Conservation (phyloP, 53 echinoderm and acorn worm species). For the Holothuria leucospilota region DNA sequence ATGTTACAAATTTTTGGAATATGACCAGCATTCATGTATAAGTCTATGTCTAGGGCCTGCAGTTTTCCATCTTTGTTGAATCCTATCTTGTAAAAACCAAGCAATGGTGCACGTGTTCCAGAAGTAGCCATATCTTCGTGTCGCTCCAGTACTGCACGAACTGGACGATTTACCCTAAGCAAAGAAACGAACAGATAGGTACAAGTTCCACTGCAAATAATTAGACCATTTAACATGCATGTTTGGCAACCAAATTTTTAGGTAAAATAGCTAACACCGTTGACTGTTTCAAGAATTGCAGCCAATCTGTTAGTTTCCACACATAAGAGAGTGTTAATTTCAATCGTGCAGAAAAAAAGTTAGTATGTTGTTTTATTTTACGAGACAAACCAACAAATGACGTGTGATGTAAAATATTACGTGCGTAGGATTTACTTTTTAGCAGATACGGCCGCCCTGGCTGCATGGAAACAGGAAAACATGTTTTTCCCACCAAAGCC, state of each 20-base stretch:
- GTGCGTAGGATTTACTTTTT: constrained; percentile 61
- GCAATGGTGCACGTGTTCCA: constrained; percentile 75
- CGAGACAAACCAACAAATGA: too few relatives aligned
- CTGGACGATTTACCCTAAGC: constrained; percentile 71
- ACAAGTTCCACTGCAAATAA: background rate
- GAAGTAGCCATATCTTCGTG: constrained; percentile 86
- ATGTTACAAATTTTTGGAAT: background rate
- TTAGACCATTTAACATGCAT: too few relatives aligned
- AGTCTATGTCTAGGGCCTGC: constrained; percentile 68
- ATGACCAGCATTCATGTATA: constrained; percentile 73
- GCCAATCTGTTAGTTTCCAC: too few relatives aligned
- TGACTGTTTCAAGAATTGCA: too few relatives aligned
- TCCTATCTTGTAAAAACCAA: constrained; percentile 82
- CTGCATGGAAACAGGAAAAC: constrained; percentile 12
- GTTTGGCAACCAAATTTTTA: too few relatives aligned
- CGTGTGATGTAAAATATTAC: too few relatives aligned
- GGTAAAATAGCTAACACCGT: too few relatives aligned
- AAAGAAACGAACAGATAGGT: background rate
- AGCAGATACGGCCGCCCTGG: constrained; percentile 75
- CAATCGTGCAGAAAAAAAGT: too few relatives aligned
- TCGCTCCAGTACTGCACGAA: constrained; percentile 80
- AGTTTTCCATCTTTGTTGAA: constrained; percentile 76
- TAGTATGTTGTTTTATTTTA: too few relatives aligned
- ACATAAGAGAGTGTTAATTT: too few relatives aligned
- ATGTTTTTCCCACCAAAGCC: constrained; percentile 77